Conservation (phyloP, 1,140 invertebrate genomes). For the Panagrolaimus sp. region DNA sequence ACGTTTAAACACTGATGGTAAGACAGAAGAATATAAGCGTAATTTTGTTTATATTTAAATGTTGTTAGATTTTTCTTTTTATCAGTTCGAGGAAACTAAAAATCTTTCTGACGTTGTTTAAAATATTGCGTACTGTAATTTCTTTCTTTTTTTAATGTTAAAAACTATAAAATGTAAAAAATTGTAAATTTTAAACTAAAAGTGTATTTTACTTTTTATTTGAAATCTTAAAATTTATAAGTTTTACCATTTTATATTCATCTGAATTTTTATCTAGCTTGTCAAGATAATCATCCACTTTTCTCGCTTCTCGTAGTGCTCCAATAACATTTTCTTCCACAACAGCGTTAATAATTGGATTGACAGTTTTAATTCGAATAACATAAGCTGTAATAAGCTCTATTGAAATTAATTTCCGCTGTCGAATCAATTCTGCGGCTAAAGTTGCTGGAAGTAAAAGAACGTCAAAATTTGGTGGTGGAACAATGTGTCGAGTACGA, state of each 20-base stretch:
- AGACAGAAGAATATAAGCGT: no score
- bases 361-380: constrained; percentile 40
- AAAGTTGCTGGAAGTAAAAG: constrained; percentile 38
- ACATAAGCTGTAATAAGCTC: constrained; percentile 45
- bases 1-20: no score
- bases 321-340: constrained; percentile 45
- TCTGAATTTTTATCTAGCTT: constrained; percentile 29
- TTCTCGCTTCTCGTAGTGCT: constrained; percentile 32
- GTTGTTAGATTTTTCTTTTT: no score
- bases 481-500: constrained; percentile 21
- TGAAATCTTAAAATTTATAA: no score
- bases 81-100: no score
- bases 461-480: constrained; percentile 26
- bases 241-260: constrained; percentile 23
- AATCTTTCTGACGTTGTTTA: no score
- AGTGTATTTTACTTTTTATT: no score
- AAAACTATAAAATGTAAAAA: no score
- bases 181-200: no score
- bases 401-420: constrained; percentile 25
- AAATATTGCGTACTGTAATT: no score
- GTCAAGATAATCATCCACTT: constrained; percentile 31
- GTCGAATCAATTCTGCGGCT: constrained; percentile 42
- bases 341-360: constrained; percentile 42
- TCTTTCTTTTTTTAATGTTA: no score
- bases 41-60: no score